phyloP scores from a whole-genome alignment of 2,113 vertebrate species.

The Nipponia nippon region DNA sequence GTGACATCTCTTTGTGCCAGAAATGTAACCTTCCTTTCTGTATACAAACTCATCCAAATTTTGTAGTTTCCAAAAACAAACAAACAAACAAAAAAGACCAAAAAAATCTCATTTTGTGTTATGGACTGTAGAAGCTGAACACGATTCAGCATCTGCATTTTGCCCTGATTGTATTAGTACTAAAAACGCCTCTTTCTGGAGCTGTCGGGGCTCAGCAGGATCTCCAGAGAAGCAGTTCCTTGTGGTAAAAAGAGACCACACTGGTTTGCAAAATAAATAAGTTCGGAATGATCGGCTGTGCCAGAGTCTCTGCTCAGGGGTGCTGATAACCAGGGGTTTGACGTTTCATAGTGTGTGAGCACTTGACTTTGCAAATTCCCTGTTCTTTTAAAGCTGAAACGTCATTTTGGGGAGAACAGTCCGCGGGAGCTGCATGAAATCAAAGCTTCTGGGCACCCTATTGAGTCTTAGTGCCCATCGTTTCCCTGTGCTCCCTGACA shows the following conservation, averaged over 20 bases:
- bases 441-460: neutral
- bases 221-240: neutral
- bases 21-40: neutral
- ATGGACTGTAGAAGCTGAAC: neutral
- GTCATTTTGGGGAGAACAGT: neutral
- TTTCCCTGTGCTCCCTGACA: neutral
- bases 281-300: neutral
- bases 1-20: neutral
- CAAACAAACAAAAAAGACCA: neutral
- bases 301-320: neutral
- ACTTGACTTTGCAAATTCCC: neutral
- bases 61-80: neutral
- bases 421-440: neutral
- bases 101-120: neutral
- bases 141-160: neutral
- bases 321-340: neutral
- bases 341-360: neutral
- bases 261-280: neutral
- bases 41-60: neutral
- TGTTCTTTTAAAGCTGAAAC: neutral
- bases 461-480: neutral
- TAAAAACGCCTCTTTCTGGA: neutral
- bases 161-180: neutral
- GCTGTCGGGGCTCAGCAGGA: neutral
- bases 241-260: neutral